Evolutionary conservation across 2,113 vertebrate genomes (phyloP), one percentile per base, ranked within the genome.

Genomic region (Dermatemys mawii): DNA sequence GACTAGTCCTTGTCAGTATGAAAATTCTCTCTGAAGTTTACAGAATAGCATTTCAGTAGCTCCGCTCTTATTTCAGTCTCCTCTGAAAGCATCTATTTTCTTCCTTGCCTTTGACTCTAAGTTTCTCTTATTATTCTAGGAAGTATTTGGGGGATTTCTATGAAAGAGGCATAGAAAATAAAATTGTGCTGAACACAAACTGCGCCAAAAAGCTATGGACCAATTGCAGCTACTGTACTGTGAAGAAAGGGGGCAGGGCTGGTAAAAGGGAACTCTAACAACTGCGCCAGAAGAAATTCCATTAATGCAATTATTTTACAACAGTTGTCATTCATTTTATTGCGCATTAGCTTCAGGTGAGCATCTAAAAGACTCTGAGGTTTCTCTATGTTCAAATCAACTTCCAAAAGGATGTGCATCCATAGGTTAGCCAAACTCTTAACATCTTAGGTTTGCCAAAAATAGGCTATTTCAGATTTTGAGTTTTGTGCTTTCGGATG

Each of bases 331-430:
- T 38, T 50, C 54, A 48, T 50, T 26, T 38, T 24, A 26, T 3
- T 2, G 17, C 8, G 22, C 81, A 84, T 57, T 3, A 5, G 48
- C n/a, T 82, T 81, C 73, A 55, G n/a, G 79, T 44, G 3, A 5
- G 48, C 32, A 79, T 84, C 54, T 51, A 29, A 73, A 90, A 21
- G 9, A 11, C 27, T 48, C 32, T 38, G 41, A 0, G 0, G 5
- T 51, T 83, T 85, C 93, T 38, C 73, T 83, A 46, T 88, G 54
- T 46, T 54, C 12, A 78, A 83, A 54, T 83, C 73, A 88, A 54
- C 50, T 91, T 38, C 53, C 35, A 11, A 8, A 82, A 85, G 44
- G 53, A 21, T 46, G 48, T 41, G 50, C 24, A 54, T 80, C 86
- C 26, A 54, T 48, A 78, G 29, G 70, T 83, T 78, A 78, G 27